Evolutionary conservation across 2,113 vertebrate genomes (phyloP).

Genomic region (Etheostoma spectabile): DNA sequence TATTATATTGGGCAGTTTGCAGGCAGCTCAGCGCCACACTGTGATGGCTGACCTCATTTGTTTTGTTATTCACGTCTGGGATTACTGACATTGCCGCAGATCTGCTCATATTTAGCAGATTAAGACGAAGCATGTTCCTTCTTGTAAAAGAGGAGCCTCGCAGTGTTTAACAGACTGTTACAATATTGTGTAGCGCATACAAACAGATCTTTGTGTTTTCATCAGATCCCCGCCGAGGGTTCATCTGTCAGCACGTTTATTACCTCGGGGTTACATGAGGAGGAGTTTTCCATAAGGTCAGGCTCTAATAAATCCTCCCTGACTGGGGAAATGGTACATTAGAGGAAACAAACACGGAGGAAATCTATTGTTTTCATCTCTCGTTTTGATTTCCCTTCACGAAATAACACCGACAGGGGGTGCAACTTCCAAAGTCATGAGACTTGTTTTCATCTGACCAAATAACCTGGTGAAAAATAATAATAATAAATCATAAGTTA

Average conservation of each 20-base stretch:
- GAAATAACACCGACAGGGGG: conserved; percentile 21
- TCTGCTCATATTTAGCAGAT: conserved; percentile 24
- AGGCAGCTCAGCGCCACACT: conserved; percentile 40
- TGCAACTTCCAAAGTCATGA: conserved; percentile 8
- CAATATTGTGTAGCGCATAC: background rate
- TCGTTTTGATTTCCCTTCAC: conserved; percentile 10
- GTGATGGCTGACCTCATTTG: conserved; percentile 33
- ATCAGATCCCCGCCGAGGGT: conserved; percentile 10
- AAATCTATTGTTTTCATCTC: conserved; percentile 43
- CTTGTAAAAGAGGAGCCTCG: background rate
- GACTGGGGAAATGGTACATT: conserved; percentile 52
- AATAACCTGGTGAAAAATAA: conserved; percentile 35
- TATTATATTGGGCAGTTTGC: conserved; percentile 34
- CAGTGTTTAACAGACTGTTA: conserved; percentile 3
- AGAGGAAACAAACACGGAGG: conserved; percentile 43
- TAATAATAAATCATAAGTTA: conserved; percentile 40
- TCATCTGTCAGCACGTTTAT: conserved; percentile 27
- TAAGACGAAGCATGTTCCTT: background rate
- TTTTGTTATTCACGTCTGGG: conserved; percentile 27
- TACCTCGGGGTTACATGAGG: conserved; percentile 23
- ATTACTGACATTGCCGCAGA: conserved; percentile 22
- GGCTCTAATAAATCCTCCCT: conserved; percentile 45
- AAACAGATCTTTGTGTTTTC: conserved; percentile 28
- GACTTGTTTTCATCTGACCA: conserved; percentile 46
- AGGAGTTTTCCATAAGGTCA: conserved; percentile 52